Evolutionary conservation across 2,797 vertebrate species (phyloP).

Genomic region (Mionectes olivaceus): DNA sequence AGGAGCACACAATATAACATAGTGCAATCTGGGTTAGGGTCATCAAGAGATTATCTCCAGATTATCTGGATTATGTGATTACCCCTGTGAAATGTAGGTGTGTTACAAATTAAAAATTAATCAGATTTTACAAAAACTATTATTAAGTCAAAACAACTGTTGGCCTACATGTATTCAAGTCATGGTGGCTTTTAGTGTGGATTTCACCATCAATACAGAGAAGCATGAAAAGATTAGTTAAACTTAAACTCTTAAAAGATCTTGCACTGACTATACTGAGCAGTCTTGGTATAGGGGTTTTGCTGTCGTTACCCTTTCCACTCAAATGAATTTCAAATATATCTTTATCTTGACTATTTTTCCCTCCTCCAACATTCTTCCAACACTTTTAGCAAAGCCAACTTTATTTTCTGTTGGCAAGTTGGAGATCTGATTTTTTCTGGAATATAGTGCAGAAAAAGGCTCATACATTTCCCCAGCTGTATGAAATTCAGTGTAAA

Average conservation of each 20-base stretch:
- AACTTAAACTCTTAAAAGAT: background rate
- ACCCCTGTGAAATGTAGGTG: slow-evolving; percentile 31
- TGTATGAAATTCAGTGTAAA: background rate
- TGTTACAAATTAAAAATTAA: slow-evolving; percentile 55
- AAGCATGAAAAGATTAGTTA: background rate
- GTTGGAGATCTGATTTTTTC: background rate
- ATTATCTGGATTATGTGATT: slow-evolving; percentile 43
- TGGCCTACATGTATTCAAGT: background rate
- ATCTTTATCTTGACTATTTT: slow-evolving; percentile 27
- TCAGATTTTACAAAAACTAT: background rate
- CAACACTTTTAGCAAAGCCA: slow-evolving; percentile 40
- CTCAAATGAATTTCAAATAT: slow-evolving; percentile 61
- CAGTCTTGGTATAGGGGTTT: background rate
- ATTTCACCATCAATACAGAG: background rate
- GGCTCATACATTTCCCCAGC: background rate
- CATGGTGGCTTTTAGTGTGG: background rate
- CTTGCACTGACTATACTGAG: background rate
- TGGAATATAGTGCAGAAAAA: slow-evolving; percentile 13
- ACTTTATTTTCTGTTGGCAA: slow-evolving; percentile 12
- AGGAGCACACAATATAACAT: background rate
- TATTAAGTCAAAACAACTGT: slow-evolving; percentile 8
- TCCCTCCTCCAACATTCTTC: slow-evolving; percentile 34
- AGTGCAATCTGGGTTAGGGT: slow-evolving; percentile 8
- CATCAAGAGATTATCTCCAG: slow-evolving; percentile 18
- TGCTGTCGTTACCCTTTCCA: background rate